Evolutionary conservation across 37 sponge, comb jelly and placozoan genomes (phyloP), one percentile per base, ranked within the genome.

Genomic region (Beroe forskalii): DNA sequence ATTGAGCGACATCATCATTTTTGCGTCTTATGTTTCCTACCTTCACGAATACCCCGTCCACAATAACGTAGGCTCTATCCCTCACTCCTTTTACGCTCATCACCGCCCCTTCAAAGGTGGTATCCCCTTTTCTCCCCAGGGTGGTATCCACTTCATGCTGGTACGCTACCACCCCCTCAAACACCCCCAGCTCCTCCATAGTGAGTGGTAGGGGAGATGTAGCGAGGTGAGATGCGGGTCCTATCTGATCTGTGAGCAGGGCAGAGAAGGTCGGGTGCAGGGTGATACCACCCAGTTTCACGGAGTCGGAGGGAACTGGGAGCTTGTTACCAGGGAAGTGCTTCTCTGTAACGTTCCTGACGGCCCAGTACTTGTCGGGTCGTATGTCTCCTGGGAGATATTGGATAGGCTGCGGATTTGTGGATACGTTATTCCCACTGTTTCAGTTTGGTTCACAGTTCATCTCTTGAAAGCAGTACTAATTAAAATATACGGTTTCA

Each of bases 51-150:
- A 39, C 89, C 6, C 67, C 69, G 69, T 96, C 92, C 32, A 93
- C 67, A 62, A 89, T 93, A 37, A 96, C 90, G 24, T 75, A 67
- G 0, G 95, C 96, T 38, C 96, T 62, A 69, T 96, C 96, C 62
- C 93, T 92, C 0, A 93, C 41, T 8, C 30, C 30, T 23, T n/a
- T 3, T 6, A 64, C 30, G 33, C 89, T 67, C 40, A 96, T 66
- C 6, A 43, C 89, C 14, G 30, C 66, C 55, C 55, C 12, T 17
- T 48, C 12, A 17, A 48, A 6, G 6, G 55, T 6, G 14, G 3
- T 64, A 8, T 64, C 66, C 66, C 14, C 66, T 27, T 22, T n/a
- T 12, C 55, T 6, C 6, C 12, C 12, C 12, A 48, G 12, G 6
- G 55, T 6, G 14, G 3, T 64, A 8, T 64, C 66, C 66, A 22